Evolutionary conservation across 1,140 invertebrate genomes (phyloP).

Genomic region (Conus betulinus): DNA sequence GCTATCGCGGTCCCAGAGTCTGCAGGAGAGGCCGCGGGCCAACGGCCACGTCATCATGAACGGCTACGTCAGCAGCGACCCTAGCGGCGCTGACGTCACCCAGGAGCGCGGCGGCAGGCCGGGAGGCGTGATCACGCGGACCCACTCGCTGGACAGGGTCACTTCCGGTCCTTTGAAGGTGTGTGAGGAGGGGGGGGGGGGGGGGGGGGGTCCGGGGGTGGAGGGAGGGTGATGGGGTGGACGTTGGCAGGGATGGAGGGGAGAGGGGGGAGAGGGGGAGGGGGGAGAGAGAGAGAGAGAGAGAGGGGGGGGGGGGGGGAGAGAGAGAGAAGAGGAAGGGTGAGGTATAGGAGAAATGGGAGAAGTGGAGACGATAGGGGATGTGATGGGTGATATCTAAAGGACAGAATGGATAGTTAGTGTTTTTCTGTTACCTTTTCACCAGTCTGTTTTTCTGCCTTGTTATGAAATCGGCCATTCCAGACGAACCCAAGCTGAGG

Average conservation of each 20-base stretch:
- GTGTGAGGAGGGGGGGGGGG: neutral
- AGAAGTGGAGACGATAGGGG: too few relatives aligned
- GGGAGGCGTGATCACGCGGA: neutral
- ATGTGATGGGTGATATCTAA: too few relatives aligned
- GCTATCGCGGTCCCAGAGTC: slow-evolving; percentile 20
- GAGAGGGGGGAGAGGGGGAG: neutral
- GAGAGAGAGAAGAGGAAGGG: too few relatives aligned
- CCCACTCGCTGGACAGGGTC: neutral
- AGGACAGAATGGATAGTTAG: too few relatives aligned
- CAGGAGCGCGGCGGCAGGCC: neutral
- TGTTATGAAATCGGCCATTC: too few relatives aligned
- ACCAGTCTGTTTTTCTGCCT: too few relatives aligned
- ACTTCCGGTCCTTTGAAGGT: neutral
- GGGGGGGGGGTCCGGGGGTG: neutral
- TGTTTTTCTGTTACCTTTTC: too few relatives aligned
- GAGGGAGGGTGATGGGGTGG: neutral
- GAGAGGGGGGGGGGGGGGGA: too few relatives aligned
- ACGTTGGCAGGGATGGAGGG: neutral
- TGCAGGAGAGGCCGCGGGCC: slow-evolving; percentile 22
- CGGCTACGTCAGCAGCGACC: slow-evolving; percentile 11
- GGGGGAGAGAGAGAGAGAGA: neutral
- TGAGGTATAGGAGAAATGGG: too few relatives aligned
- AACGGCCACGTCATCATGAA: slow-evolving; percentile 21
- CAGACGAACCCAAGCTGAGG: too few relatives aligned
- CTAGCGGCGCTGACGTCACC: neutral